A percentile compares a stretch with the other conserved stretches of the same genome.
phyloP scores from a whole-genome alignment of 2,888 invertebrate species.

The Tiphia femorata region DNA sequence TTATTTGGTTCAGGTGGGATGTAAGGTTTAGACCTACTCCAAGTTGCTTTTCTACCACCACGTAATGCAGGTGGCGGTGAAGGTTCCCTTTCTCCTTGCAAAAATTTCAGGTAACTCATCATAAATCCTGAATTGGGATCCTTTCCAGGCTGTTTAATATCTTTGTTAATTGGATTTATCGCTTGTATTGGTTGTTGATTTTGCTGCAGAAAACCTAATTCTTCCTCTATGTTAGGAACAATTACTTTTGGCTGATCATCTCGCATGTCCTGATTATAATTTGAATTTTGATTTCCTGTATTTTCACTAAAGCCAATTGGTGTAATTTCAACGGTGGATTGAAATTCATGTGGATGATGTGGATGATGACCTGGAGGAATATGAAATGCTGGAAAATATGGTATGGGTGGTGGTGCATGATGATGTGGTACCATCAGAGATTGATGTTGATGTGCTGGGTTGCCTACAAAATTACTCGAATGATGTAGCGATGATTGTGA shows the following conservation, averaged over 20 bases:
- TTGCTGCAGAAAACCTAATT: conserved; percentile 80
- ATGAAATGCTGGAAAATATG: conserved; percentile 84
- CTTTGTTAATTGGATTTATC: conserved; percentile 74
- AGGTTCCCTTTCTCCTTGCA: conserved; percentile 85
- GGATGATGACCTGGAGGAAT: conserved; percentile 72
- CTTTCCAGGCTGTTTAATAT: conserved; percentile 72
- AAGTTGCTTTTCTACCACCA: conserved; percentile 77
- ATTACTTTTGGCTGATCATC: conserved; percentile 86
- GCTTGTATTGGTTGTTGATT: conserved; percentile 48
- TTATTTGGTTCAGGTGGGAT: conserved; percentile 50
- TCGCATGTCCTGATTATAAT: conserved; percentile 63
- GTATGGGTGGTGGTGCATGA: conserved; percentile 74
- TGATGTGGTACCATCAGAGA: conserved; percentile 79
- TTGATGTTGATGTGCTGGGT: conserved; percentile 74
- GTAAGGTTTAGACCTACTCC: conserved; percentile 72
- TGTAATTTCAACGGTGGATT: conserved; percentile 77
- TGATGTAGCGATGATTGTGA: conserved; percentile 73
- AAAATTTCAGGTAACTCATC: conserved; percentile 89
- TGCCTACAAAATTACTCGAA: conserved; percentile 68
- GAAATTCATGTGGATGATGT: conserved; percentile 76
- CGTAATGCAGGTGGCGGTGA: conserved; percentile 82
- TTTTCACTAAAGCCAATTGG: conserved; percentile 66
- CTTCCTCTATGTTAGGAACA: conserved; percentile 90
- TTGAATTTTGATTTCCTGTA: conserved; percentile 35
- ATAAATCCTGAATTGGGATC: conserved; percentile 82